Conservation (phyloP, 2,888 invertebrate species). For the Antheraea assamensis region DNA sequence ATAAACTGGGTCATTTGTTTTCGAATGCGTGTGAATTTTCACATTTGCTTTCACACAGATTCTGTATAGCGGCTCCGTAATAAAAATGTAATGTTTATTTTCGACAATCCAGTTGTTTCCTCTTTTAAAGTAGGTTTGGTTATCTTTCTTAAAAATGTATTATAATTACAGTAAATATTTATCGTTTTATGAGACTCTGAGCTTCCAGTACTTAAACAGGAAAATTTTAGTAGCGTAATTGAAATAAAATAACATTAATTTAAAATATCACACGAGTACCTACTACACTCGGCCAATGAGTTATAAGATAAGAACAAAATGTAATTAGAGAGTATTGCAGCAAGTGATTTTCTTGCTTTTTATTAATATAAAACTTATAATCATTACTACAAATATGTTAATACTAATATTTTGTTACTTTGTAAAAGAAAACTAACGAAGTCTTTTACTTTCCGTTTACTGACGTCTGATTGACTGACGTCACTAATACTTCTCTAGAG, state of each 20-base stretch:
- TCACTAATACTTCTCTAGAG: background rate
- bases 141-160: slow-evolving; percentile 10
- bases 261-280: background rate
- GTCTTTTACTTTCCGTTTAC: no score
- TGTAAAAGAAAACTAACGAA: no score
- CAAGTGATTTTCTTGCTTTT: background rate
- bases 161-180: background rate
- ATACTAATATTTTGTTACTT: no score
- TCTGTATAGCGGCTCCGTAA: slow-evolving; percentile 29
- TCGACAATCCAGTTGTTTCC: slow-evolving; percentile 1
- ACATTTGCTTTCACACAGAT: slow-evolving; percentile 59
- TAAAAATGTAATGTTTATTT: slow-evolving; percentile 17
- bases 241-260: no score
- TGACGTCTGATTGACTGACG: no score
- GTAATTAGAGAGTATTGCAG: background rate
- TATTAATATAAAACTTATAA: background rate
- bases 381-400: background rate
- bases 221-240: no score
- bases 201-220: no score
- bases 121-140: slow-evolving; percentile 7
- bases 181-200: background rate
- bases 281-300: no score
- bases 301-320: background rate
- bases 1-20: slow-evolving; percentile 69
- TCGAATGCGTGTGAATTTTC: slow-evolving; percentile 71